These are phyloP conservation scores for Antennarius maculatus DNA, from an alignment of 2,797 vertebrate species.

Conservation along the genomic window DNA sequence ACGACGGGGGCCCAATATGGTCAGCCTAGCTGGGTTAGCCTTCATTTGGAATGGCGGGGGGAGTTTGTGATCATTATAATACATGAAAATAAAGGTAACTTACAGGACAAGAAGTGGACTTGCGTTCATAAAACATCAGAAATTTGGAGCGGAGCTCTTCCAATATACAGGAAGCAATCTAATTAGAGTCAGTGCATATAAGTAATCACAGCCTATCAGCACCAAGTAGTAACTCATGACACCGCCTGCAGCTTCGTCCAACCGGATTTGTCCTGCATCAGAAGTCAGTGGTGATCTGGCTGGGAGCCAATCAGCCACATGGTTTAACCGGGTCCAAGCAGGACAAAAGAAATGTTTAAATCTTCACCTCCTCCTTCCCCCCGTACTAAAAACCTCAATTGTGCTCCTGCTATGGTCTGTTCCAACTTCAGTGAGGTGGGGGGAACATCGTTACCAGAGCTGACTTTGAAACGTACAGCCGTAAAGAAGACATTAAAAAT, in stretches of 20 bases:
- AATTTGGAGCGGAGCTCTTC: constrained; percentile 33
- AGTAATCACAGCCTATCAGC: constrained; percentile 41
- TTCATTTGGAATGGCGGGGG: constrained; percentile 39
- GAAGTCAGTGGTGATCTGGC: constrained; percentile 58
- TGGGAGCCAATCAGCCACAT: constrained; percentile 61
- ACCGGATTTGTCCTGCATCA: constrained; percentile 57
- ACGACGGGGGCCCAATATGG: constrained; percentile 53
- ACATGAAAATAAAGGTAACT: constrained; percentile 40
- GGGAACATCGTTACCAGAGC: constrained; percentile 44
- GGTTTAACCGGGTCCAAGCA: constrained; percentile 59
- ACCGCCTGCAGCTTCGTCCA: constrained; percentile 45
- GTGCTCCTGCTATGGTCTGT: constrained; percentile 36
- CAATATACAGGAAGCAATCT: constrained; percentile 31
- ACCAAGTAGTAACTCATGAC: constrained; percentile 57
- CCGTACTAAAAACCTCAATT: constrained; percentile 53
- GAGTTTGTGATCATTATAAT: constrained; percentile 58
- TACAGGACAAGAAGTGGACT: constrained; percentile 13
- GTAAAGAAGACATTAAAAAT: constrained; percentile 13
- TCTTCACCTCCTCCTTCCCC: constrained; percentile 52
- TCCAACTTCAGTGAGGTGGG: constrained; percentile 35
- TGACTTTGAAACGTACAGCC: constrained; percentile 50
- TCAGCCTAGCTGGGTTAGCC: constrained; percentile 39
- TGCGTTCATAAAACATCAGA: constrained; percentile 12
- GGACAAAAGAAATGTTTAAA: constrained; percentile 75
- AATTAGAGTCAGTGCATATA: constrained; percentile 54